Percentiles rank a stretch among this genome's conserved stretches.
Evolutionary conservation across 2,888 invertebrate species (phyloP).

Genomic region (Orgyia antiqua): DNA sequence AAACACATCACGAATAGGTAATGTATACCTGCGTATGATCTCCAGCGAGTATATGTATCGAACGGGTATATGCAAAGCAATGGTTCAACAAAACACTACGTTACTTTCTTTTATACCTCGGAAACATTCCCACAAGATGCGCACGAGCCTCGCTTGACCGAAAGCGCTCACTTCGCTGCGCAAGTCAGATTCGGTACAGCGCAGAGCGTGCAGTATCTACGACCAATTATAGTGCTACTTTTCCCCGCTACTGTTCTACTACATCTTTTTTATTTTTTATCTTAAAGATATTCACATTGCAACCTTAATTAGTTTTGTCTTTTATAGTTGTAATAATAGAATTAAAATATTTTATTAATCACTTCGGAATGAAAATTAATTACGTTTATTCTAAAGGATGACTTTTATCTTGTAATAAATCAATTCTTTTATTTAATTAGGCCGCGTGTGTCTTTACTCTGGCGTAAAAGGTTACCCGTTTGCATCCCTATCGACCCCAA

Average conservation of each 20-base stretch:
- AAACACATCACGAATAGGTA: conserved; percentile 26
- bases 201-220: conserved; percentile 29
- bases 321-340: too few species aligned
- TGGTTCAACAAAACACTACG: conserved; percentile 61
- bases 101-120: conserved; percentile 74
- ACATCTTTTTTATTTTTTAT: conserved; percentile 1
- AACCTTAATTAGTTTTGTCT: too few species aligned
- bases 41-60: conserved; percentile 34
- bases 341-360: too few species aligned
- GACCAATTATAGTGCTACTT: conserved; percentile 51
- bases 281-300: background rate
- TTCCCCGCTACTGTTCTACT: too few species aligned
- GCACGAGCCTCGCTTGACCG: conserved; percentile 52
- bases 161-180: conserved; percentile 42
- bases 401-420: too few species aligned
- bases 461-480: too few species aligned
- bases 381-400: too few species aligned
- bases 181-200: conserved; percentile 25
- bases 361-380: too few species aligned
- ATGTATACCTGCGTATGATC: conserved; percentile 36
- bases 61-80: conserved; percentile 58
- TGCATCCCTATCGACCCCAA: too few species aligned
- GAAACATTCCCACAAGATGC: conserved; percentile 70
- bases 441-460: too few species aligned
- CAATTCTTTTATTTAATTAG: too few species aligned